phyloP scores from a whole-genome alignment of 2,888 invertebrate genomes.

The Antitype chi region DNA sequence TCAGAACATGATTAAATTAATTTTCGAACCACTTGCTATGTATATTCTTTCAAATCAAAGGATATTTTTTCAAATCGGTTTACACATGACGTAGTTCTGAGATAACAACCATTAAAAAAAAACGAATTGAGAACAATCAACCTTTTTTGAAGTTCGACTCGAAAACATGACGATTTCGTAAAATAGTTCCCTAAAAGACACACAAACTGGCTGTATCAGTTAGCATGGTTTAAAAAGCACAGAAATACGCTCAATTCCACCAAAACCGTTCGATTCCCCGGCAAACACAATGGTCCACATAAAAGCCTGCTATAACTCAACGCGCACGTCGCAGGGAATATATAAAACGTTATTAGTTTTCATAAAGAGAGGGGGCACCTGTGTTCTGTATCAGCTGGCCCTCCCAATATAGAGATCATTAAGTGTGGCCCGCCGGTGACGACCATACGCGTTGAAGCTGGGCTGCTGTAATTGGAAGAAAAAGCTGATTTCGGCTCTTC shows the following conservation, averaged over 20 bases:
- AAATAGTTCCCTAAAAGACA: not conserved
- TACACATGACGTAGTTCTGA: too few relatives aligned
- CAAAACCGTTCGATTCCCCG: constrained; percentile 18
- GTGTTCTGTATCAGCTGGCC: constrained; percentile 69
- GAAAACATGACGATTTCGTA: not conserved
- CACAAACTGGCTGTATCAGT: not conserved
- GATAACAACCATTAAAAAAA: too few relatives aligned
- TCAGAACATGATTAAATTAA: too few relatives aligned
- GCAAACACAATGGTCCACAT: constrained; percentile 47
- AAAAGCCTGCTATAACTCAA: constrained; percentile 51
- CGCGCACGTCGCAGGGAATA: constrained; percentile 59
- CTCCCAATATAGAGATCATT: constrained; percentile 67
- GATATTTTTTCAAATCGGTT: too few relatives aligned
- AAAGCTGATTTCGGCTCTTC: not conserved
- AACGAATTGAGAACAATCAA: too few relatives aligned
- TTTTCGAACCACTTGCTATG: too few relatives aligned
- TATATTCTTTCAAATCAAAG: too few relatives aligned
- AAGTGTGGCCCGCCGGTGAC: constrained; percentile 18
- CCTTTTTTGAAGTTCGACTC: not conserved
- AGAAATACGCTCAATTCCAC: not conserved
- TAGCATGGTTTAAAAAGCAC: not conserved
- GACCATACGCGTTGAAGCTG: constrained; percentile 15
- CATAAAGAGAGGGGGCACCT: constrained; percentile 69
- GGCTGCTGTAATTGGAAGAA: too few relatives aligned
- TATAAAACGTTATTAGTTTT: constrained; percentile 74